Evolutionary conservation across 2,797 vertebrate genomes (phyloP).

Genomic region (Danio jaintianensis): DNA sequence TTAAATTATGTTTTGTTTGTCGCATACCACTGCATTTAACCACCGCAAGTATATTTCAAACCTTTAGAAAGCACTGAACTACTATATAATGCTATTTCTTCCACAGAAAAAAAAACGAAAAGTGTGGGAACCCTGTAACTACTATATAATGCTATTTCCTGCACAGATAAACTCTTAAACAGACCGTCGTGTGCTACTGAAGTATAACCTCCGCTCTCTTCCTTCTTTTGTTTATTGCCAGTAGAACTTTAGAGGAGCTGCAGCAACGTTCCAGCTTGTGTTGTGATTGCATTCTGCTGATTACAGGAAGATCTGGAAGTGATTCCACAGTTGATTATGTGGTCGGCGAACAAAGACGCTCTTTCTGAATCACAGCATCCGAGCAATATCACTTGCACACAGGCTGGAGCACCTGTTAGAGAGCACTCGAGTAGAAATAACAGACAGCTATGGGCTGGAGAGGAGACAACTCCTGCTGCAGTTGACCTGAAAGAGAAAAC

Average conservation of each 20-base stretch:
- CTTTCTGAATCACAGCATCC: slow-evolving; percentile 39
- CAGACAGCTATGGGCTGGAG: slow-evolving; percentile 33
- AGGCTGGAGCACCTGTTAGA: slow-evolving; percentile 44
- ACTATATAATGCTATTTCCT: not conserved
- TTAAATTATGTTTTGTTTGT: too few species aligned
- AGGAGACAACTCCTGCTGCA: not conserved
- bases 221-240: slow-evolving; percentile 32
- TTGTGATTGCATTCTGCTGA: slow-evolving; percentile 49
- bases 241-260: slow-evolving; percentile 32
- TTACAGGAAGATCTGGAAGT: slow-evolving; percentile 59
- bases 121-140: too few species aligned
- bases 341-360: slow-evolving; percentile 44
- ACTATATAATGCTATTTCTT: too few species aligned
- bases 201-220: not conserved
- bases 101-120: too few species aligned
- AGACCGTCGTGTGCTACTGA: slow-evolving; percentile 6
- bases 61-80: too few species aligned
- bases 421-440: slow-evolving; percentile 32
- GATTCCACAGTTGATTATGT: slow-evolving; percentile 61
- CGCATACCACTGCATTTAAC: too few species aligned
- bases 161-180: slow-evolving; percentile 24
- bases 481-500: slow-evolving; percentile 1
- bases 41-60: too few species aligned
- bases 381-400: slow-evolving; percentile 27
- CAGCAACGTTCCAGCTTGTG: slow-evolving; percentile 23